Evolutionary conservation across 1,140 invertebrate genomes (phyloP).

Genomic region (Paramacrobiotus metropolitanus): DNA sequence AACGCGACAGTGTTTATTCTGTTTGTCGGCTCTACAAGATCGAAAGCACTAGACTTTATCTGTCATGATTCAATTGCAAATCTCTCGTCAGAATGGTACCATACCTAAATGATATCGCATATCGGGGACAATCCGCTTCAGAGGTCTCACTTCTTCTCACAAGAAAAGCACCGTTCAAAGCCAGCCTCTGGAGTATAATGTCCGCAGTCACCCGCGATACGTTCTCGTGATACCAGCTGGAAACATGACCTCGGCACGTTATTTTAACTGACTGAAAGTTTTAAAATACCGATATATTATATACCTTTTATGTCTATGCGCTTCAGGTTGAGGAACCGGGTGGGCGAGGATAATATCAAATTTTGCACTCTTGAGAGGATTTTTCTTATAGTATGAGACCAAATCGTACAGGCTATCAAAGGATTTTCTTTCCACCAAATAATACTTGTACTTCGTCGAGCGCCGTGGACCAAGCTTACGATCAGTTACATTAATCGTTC

Average conservation of each 20-base stretch:
- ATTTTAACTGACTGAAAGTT: neutral
- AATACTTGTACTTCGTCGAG: conserved; percentile 63
- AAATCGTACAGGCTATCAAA: conserved; percentile 81
- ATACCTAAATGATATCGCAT: conserved; percentile 81
- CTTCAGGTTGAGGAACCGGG: conserved; percentile 77
- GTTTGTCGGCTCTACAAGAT: conserved; percentile 48
- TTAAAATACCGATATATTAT: conserved; percentile 10
- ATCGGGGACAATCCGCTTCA: conserved; percentile 49
- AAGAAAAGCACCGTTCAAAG: conserved; percentile 68
- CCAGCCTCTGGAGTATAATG: conserved; percentile 52
- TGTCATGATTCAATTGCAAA: conserved; percentile 1
- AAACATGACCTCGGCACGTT: conserved; percentile 8
- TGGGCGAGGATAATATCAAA: conserved; percentile 64
- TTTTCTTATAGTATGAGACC: conserved; percentile 64
- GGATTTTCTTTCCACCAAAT: conserved; percentile 58
- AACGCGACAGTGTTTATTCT: conserved; percentile 84
- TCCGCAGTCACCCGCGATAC: conserved; percentile 56
- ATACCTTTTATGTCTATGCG: conserved; percentile 64
- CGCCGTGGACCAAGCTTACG: conserved; percentile 50
- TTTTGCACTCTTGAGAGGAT: conserved; percentile 61
- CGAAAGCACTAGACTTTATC: conserved; percentile 14
- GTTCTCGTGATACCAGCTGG: conserved; percentile 58
- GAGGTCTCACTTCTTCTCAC: conserved; percentile 67
- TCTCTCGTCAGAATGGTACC: neutral
- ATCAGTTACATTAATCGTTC: no score